Percentiles rank a stretch among this genome's conserved stretches.
phyloP scores from a whole-genome alignment of 2,888 invertebrate species.

The Ochropleura leucogaster region DNA sequence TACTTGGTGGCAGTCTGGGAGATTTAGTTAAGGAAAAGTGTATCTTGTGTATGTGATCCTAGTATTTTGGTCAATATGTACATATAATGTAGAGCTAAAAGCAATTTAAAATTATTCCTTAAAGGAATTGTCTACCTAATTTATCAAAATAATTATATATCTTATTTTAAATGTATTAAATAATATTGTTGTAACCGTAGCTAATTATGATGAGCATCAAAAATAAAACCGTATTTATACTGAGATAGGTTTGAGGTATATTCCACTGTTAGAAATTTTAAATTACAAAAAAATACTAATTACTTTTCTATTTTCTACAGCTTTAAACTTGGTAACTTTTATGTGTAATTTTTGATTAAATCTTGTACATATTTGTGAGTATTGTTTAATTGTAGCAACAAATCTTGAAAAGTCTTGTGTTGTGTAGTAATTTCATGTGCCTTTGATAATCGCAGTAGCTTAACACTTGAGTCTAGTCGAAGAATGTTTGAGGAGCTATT shows the following conservation, averaged over 20 bases:
- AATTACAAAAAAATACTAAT: slow-evolving; percentile 25
- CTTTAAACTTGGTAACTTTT: slow-evolving; percentile 49
- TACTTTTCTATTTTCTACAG: slow-evolving; percentile 57
- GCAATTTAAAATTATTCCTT: slow-evolving; percentile 40
- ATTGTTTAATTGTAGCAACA: slow-evolving; percentile 51
- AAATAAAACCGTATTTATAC: slow-evolving; percentile 11
- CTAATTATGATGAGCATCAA: background rate
- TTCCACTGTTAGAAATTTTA: slow-evolving; percentile 25
- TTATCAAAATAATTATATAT: slow-evolving; percentile 16
- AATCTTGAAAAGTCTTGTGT: too few species aligned
- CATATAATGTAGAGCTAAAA: slow-evolving; percentile 47
- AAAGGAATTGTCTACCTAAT: slow-evolving; percentile 41
- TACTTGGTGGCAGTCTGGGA: slow-evolving; percentile 15
- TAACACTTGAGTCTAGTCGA: slow-evolving; percentile 41
- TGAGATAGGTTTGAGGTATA: slow-evolving; percentile 45
- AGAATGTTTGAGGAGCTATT: slow-evolving; percentile 42
- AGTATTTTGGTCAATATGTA: slow-evolving; percentile 35
- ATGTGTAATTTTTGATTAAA: slow-evolving; percentile 59
- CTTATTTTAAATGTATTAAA: slow-evolving; percentile 18
- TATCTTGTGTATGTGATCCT: slow-evolving; percentile 52
- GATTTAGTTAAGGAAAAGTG: slow-evolving; percentile 11
- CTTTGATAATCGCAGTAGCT: slow-evolving; percentile 41
- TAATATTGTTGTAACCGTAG: slow-evolving; percentile 34
- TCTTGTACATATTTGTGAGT: slow-evolving; percentile 44
- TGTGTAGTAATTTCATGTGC: slow-evolving; percentile 30